These are phyloP conservation scores for Pleuronectes platessa DNA, from an alignment of 2,113 vertebrate species.

Conservation along the genomic window DNA sequence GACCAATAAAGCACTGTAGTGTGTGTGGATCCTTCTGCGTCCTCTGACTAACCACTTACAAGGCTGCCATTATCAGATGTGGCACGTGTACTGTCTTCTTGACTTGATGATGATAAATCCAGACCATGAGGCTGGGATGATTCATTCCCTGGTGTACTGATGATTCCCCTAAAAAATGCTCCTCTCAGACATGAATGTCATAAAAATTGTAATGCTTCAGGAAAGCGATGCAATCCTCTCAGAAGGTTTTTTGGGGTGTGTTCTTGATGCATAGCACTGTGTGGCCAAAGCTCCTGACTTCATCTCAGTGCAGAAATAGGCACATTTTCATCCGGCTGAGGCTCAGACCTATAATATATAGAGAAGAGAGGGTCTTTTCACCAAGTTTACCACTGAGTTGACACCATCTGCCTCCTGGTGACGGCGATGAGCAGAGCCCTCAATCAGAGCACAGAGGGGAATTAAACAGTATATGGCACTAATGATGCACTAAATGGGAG, in stretches of 20 bases:
- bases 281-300: slow-evolving; percentile 16
- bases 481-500: slow-evolving; percentile 55
- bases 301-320: slow-evolving; percentile 6
- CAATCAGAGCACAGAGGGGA: slow-evolving; percentile 42
- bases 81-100: slow-evolving; percentile 37
- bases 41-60: slow-evolving; percentile 30
- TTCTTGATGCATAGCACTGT: slow-evolving; percentile 1
- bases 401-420: slow-evolving; percentile 48
- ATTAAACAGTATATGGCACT: slow-evolving; percentile 43
- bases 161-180: slow-evolving; percentile 33
- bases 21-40: slow-evolving; percentile 10
- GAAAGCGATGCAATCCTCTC: slow-evolving; percentile 11
- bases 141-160: slow-evolving; percentile 30
- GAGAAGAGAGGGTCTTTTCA: slow-evolving; percentile 16
- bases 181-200: slow-evolving; percentile 39
- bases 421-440: slow-evolving; percentile 31
- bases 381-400: slow-evolving; percentile 26
- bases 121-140: slow-evolving; percentile 32
- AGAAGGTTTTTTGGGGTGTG: background rate
- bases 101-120: slow-evolving; percentile 55
- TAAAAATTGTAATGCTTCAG: slow-evolving; percentile 5
- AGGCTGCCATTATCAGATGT: slow-evolving; percentile 35
- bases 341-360: slow-evolving; percentile 10
- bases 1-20: slow-evolving; percentile 6
- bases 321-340: background rate